phyloP scores from a whole-genome alignment of 2,888 invertebrate species.

The Aleiodes testaceus region DNA sequence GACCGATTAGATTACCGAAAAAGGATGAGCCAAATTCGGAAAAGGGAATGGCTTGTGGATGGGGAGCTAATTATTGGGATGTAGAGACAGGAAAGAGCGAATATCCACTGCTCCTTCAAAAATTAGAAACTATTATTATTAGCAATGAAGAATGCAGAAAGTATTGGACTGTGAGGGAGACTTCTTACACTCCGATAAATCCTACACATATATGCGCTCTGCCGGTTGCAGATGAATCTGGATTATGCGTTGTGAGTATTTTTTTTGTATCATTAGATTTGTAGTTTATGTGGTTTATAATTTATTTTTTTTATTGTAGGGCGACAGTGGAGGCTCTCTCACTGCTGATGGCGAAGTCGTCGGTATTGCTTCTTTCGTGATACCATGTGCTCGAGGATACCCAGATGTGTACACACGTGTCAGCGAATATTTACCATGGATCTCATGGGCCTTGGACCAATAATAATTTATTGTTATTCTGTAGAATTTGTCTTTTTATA shows the following conservation, averaged over 20 bases:
- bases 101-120: not conserved
- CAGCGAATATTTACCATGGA: slow-evolving; percentile 30
- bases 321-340: slow-evolving; percentile 41
- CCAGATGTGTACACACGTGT: slow-evolving; percentile 45
- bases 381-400: slow-evolving; percentile 33
- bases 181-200: not conserved
- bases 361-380: slow-evolving; percentile 40
- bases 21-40: not conserved
- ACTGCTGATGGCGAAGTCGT: slow-evolving; percentile 26
- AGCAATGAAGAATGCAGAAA: not conserved
- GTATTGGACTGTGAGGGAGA: not conserved
- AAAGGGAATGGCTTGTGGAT: not conserved
- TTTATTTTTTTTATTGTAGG: slow-evolving; percentile 20
- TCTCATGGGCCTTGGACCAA: slow-evolving; percentile 28
- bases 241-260: slow-evolving; percentile 43
- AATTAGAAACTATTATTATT: not conserved
- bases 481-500: not conserved
- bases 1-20: not conserved
- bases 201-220: slow-evolving; percentile 1
- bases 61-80: not conserved
- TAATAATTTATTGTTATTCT: not conserved
- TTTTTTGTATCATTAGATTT: not conserved
- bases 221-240: not conserved
- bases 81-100: not conserved
- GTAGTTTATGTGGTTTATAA: not conserved